Base-by-base conservation (phyloP, 2,797 vertebrate species). In the Enteromius trimaculatus region DNA sequence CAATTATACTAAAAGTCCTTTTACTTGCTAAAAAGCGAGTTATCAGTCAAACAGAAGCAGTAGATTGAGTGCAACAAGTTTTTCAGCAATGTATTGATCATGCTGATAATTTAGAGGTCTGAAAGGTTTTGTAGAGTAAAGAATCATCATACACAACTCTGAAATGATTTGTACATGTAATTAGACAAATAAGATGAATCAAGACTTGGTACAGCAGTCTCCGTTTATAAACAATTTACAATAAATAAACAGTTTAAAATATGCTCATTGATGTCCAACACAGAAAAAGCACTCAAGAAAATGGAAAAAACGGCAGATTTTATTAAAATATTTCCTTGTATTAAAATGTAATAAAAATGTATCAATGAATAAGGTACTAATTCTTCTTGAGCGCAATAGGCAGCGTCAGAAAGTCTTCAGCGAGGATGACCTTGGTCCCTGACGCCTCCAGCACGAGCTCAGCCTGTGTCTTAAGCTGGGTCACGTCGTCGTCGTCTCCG, bases 391-490 rank as follows among this genome's bases (percentile, higher is more conserved):
- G 80, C 0, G 93, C 95, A 71, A 98, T 89, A 21, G 92, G 88
- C n/a, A 98, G 88, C 0, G 94, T 96, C 88, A 98, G 93, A 78
- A 98, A 97, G 89, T 99, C 97, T 89, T 98, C 96, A 0, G 97
- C 97, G 6, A 99, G 90, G 0, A 89, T 91, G 47, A 98, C 97
- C 39, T 95, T 93, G 6, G 92, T 92, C 0, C 89, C 91, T 6
- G 90, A 94, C 3, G 92, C 94, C 0, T 29, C 89, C 1, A 97
- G 86, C 8, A 83, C 91, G 0, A 90, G 77, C 82, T 97, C 95
- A 0, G 97, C 97, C 90, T 98, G 96, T 53, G 90, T 93, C 91
- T 91, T 92, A 13, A 98, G 94, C 78, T 94, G 91, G 0, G 80
- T 64, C 17, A 95, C 77, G 0, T 94, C 91, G 0, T 96, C 94